Evolutionary conservation across 2,113 vertebrate species (phyloP), one percentile per base, ranked within the genome.

Genomic region (Hippocampus abdominalis): DNA sequence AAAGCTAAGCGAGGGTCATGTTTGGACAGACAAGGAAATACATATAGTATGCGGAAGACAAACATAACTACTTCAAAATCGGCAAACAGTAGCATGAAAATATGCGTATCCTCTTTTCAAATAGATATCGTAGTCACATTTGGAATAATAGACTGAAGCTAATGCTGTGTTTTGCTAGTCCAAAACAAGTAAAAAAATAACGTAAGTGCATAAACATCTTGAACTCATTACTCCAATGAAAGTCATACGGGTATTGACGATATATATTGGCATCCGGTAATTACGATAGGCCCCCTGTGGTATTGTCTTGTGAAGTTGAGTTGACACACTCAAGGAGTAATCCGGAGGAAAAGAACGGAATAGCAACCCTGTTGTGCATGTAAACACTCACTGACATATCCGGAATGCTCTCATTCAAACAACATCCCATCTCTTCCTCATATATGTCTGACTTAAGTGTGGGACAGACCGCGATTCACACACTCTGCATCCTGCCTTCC

Each of bases 391-490:
- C 46, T 57, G 76, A 73, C 65, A 29, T 66, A 76, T 27, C 71
- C 59, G 64, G 68, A 78, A 80, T 76, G 70, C 70, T 79, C 73
- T 68, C 54, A 4, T 54, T 71, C 78, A 51, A 71, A 72, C 32
- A 77, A 84, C 75, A 67, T 80, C 84, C 68, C 66, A 67, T 60
- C 72, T 72, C 62, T 85, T 86, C 81, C 77, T 78, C 71, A 1
- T 62, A 57, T 0, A 61, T 73, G 81, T 73, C 73, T 82, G 82
- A 88, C 82, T 36, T 76, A 81, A 77, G 65, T 85, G 81, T 70
- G 82, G 71, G 87, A 89, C 78, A 79, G 66, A 78, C 42, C 53
- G 70, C 71, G 79, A 85, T 89, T 90, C 87, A 89, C 88, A 88
- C 81, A 87, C 81, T 86, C 82, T 71, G 71, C 76, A 88, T 87